Evolutionary conservation across 1,140 invertebrate species (phyloP).

Genomic region (Nylanderia fulva): DNA sequence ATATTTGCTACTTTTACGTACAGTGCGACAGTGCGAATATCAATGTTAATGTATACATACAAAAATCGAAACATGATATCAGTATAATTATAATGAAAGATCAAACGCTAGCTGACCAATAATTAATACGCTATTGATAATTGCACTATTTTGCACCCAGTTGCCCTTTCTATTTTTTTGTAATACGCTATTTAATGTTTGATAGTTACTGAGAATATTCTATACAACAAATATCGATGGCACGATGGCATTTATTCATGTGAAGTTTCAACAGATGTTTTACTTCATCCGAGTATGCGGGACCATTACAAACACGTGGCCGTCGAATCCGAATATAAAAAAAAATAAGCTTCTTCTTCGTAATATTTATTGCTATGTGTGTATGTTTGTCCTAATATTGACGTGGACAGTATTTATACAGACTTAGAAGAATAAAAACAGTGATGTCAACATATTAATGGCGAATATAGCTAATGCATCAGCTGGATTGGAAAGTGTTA

Average conservation of each 20-base stretch:
- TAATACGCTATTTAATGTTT: background rate
- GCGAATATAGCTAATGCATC: background rate
- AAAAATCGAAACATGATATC: too few species aligned
- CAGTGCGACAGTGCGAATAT: too few species aligned
- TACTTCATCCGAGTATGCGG: background rate
- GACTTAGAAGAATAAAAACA: too few species aligned
- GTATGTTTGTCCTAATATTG: too few species aligned
- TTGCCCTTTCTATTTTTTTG: background rate
- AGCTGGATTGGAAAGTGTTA: background rate
- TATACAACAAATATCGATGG: background rate
- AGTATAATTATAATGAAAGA: background rate
- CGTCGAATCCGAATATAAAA: background rate
- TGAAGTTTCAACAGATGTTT: background rate
- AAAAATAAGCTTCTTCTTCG: background rate
- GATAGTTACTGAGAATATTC: background rate
- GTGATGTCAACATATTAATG: background rate
- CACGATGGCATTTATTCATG: background rate
- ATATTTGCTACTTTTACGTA: too few species aligned
- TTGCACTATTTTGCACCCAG: background rate
- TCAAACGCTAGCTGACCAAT: background rate
- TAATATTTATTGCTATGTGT: conserved; percentile 1
- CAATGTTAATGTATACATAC: too few species aligned
- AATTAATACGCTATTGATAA: background rate
- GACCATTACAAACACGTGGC: background rate
- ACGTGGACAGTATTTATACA: too few species aligned